These are phyloP conservation scores for Garrulus glandarius DNA, from an alignment of 2,797 vertebrate species.

Conservation along the genomic window DNA sequence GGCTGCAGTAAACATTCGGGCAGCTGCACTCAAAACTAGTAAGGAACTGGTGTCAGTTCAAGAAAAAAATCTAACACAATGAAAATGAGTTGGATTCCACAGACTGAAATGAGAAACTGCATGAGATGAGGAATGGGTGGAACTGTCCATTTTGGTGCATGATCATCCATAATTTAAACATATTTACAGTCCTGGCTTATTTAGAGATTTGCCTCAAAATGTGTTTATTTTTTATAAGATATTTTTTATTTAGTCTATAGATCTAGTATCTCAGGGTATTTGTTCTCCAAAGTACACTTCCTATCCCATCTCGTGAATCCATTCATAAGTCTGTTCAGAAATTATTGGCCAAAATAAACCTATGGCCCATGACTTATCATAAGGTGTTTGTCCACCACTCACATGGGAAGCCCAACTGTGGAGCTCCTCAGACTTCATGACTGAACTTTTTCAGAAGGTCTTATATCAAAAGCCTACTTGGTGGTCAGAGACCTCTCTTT, in stretches of 20 bases:
- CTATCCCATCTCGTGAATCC: background rate
- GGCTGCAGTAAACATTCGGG: background rate
- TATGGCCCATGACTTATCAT: background rate
- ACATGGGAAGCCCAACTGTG: background rate
- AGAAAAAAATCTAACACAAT: background rate
- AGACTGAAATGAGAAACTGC: accelerated
- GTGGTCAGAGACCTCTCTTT: background rate
- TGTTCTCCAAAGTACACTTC: background rate
- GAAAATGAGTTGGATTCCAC: background rate
- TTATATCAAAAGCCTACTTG: background rate
- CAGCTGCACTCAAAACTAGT: background rate
- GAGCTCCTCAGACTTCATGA: background rate
- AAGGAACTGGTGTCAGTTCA: background rate
- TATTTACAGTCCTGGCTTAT: background rate
- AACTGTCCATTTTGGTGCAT: background rate
- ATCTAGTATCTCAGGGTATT: background rate
- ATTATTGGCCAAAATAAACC: background rate
- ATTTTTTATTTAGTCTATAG: background rate
- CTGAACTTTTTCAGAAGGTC: background rate
- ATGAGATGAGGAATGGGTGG: background rate
- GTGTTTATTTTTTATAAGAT: background rate
- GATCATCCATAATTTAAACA: background rate
- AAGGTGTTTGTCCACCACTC: background rate
- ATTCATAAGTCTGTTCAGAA: background rate
- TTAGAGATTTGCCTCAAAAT: background rate